Base-by-base conservation (phyloP, 2,888 invertebrate species). In the Apocheima hispidaria region DNA sequence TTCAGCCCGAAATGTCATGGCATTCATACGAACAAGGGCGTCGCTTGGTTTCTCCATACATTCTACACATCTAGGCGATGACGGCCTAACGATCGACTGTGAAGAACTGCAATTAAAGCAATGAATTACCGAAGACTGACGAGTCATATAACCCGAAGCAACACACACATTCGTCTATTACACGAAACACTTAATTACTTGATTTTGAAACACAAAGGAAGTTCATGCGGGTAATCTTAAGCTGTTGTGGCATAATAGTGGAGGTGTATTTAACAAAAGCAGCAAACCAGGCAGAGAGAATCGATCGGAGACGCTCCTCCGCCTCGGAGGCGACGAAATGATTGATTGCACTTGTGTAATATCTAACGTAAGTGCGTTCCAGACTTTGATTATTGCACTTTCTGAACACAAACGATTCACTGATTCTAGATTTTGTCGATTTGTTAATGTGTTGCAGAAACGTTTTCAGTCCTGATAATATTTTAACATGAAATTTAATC, bases 1-100 rank as follows among this genome's bases (percentile, higher is more conserved):
- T 74, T 74, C 68, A 70, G 69, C 67, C 71, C 75, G 74, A 87
- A 88, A 88, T 88, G 87, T 83, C 88, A 86, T 73, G 86, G 75
- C 84, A 83, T 83, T 84, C 81, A 72, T 71, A 71, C 66, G 62
- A 54, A 71, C 84, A 85, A 86, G 85, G 86, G 83, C 86, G 79
- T 73, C 74, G 65, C 71, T 60, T 70, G 64, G 70, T 75, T 77
- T 70, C 73, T 61, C 70, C 68, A 70, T 62, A 69, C 35, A 67
- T 55, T 64, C 59, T 63, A 65, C 66, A 38, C 30, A 64, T 38
- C 38, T 65, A 64, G 68, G 48, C 20, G 49, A 56, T 38, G 44
- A 36, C 49, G 18, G 51, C 4, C 53, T 56, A 60, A 72, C 70
- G 70, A 69, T 73, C 68, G 61, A 66, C 60, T 51, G 50, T 59